These are phyloP conservation scores for Poeciliopsis turneri DNA, from an alignment of 2,797 vertebrate species.

Conservation along the genomic window DNA sequence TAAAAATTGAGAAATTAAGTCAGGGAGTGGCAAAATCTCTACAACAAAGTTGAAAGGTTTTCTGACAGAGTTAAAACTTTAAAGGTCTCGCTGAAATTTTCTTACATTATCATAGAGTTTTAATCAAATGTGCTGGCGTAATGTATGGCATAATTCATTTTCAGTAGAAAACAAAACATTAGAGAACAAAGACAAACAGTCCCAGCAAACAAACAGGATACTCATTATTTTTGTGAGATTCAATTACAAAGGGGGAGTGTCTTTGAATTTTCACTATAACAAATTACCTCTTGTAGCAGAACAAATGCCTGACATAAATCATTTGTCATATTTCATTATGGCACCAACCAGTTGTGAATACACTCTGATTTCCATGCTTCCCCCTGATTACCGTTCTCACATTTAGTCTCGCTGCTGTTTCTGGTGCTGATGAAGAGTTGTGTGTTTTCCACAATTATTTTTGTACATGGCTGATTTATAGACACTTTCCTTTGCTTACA, in stretches of 20 bases:
- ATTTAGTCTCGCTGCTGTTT: constrained; percentile 12
- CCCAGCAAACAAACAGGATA: constrained; percentile 64
- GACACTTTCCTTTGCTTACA: not conserved
- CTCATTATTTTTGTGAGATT: constrained; percentile 78
- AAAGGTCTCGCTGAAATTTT: constrained; percentile 27
- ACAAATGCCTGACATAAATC: constrained; percentile 79
- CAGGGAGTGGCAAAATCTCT: not conserved
- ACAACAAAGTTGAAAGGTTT: not conserved
- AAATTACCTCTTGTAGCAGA: constrained; percentile 75
- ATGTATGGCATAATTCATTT: constrained; percentile 60
- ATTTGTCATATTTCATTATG: constrained; percentile 76
- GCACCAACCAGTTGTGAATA: constrained; percentile 57
- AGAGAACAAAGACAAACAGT: constrained; percentile 65
- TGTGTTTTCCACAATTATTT: constrained; percentile 13
- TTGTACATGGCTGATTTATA: constrained; percentile 4
- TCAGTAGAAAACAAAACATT: constrained; percentile 50
- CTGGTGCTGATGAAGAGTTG: not conserved
- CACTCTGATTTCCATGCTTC: constrained; percentile 60
- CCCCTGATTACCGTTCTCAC: constrained; percentile 28
- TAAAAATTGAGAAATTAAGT: not conserved
- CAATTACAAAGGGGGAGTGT: constrained; percentile 72
- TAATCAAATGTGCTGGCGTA: constrained; percentile 61
- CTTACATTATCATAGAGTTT: constrained; percentile 50
- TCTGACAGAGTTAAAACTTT: constrained; percentile 8
- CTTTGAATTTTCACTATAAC: constrained; percentile 65